Conservation (phyloP, 30 jellyfish, hydroid and myxozoan species). For the Hydractinia echinata region DNA sequence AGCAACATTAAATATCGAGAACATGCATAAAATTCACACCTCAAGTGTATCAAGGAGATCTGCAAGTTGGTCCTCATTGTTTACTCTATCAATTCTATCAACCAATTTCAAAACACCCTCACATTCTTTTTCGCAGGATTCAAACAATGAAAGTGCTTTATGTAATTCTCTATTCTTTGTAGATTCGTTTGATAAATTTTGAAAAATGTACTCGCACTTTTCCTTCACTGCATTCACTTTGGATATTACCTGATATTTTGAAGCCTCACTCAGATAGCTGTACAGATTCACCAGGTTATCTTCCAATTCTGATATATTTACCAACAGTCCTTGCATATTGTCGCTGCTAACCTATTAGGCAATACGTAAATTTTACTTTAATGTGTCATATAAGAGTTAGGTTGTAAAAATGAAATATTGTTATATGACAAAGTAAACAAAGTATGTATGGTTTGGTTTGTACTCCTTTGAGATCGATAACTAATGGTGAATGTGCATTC, state of each 20-base stretch:
- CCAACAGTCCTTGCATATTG: not conserved
- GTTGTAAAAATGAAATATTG: too few species aligned
- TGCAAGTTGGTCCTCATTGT: not conserved
- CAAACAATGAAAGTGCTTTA: not conserved
- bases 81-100: not conserved
- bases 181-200: not conserved
- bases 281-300: not conserved
- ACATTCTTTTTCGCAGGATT: not conserved
- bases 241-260: not conserved
- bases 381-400: too few species aligned
- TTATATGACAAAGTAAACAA: too few species aligned
- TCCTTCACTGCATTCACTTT: not conserved
- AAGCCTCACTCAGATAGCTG: constrained; percentile 8
- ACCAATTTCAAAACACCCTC: not conserved
- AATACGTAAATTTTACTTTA: too few species aligned
- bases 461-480: too few species aligned
- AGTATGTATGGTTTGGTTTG: too few species aligned
- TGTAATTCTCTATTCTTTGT: not conserved
- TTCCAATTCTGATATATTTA: not conserved
- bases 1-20: not conserved
- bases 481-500: too few species aligned
- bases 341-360: too few species aligned
- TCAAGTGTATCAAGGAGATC: not conserved
- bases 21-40: not conserved
- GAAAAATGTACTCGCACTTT: not conserved